phyloP scores from a whole-genome alignment of 2,113 vertebrate species.

The Saccopteryx bilineata region DNA sequence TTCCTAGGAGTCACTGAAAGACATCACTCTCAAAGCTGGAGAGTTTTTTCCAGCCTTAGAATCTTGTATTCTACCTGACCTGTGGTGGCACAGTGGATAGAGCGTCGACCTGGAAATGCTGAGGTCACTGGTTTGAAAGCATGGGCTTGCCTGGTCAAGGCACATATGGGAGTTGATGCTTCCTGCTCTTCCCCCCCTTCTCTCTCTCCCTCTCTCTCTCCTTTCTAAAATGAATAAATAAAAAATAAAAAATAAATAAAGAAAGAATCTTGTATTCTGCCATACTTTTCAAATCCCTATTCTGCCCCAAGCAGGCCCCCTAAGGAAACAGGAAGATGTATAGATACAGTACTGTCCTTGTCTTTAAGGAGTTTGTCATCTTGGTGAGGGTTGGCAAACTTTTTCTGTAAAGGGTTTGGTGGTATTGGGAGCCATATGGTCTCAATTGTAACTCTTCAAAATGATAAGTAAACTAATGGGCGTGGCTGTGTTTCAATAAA shows the following conservation, averaged over 20 bases:
- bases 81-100: no score
- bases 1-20: neutral
- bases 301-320: neutral
- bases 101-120: no score
- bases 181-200: no score
- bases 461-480: neutral
- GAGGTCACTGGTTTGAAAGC: no score
- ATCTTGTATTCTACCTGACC: neutral
- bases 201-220: no score
- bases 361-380: conserved; percentile 3
- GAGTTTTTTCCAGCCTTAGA: neutral
- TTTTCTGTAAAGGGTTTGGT: neutral
- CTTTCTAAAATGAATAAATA: no score
- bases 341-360: neutral
- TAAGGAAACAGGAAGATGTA: neutral
- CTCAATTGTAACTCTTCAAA: neutral
- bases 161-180: no score
- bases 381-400: neutral
- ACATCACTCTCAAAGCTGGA: neutral
- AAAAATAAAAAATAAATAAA: no score
- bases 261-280: neutral
- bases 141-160: no score
- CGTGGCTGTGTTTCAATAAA: neutral
- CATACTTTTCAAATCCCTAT: neutral
- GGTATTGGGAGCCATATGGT: neutral